Evolutionary conservation across 2,797 vertebrate species (phyloP), one percentile per base, ranked within the genome.

Genomic region (Lerista edwardsae): DNA sequence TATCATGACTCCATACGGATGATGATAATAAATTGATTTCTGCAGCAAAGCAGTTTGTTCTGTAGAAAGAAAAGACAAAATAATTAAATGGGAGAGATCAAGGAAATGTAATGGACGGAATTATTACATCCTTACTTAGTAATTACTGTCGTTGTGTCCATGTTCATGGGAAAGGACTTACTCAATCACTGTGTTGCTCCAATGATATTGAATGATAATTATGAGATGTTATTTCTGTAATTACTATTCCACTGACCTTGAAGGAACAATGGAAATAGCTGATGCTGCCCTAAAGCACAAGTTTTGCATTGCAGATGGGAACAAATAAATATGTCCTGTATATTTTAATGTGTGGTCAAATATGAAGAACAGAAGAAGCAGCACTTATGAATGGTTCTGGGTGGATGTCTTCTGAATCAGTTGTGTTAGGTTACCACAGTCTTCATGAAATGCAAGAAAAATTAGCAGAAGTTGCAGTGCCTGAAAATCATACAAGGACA

Each of bases 131-230:
- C 47, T 75, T 85, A 80, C 44, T 83, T 84, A 29, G 47, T 90
- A 91, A 87, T 88, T 88, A 69, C 3, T 41, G 4, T 75, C 86
- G 47, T 55, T 23, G 0, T 65, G 9, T 75, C 80, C 84, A 3
- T 76, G 36, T 80, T 87, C 80, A 74, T 85, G 55, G 12, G 73
- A 39, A 62, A 47, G 15, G 86, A 10, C 41, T 83, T 86, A 82
- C 71, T 87, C 31, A 68, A 65, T 25, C 76, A 39, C 34, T 80
- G 86, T n/a, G 84, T 68, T 83, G 3, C 1, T 51, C 2, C 74
- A 88, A 91, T 75, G 75, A 79, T 84, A 75, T 6, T 75, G 71
- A 90, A 72, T 79, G 17, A 75, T 69, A 76, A 44, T 75, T 85
- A 73, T 17, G 9, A 55, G 39, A 76, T 71, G 34, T 29, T 12